Conservation (phyloP, 2,113 vertebrate species). For the Strix aluco region DNA sequence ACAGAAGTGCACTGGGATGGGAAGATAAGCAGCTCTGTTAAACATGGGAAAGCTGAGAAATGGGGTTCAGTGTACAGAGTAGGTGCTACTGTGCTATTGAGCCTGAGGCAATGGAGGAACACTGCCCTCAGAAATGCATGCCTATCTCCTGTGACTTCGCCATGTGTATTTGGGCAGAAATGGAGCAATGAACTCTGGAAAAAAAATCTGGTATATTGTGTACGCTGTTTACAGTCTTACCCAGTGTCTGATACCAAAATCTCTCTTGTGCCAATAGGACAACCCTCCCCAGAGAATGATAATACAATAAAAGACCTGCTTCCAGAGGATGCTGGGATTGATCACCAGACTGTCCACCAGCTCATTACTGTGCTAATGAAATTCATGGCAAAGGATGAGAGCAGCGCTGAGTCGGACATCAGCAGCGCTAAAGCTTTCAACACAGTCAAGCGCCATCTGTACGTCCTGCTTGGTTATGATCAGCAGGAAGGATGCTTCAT, state of each 20-base stretch:
- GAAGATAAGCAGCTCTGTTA: neutral
- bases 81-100: neutral
- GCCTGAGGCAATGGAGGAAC: neutral
- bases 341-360: slow-evolving; percentile 98
- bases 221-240: neutral
- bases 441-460: slow-evolving; percentile 95
- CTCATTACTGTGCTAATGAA: slow-evolving; percentile 98
- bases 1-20: neutral
- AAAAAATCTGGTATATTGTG: neutral
- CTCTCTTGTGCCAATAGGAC: slow-evolving; percentile 70
- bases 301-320: slow-evolving; percentile 90
- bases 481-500: slow-evolving; percentile 99
- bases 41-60: neutral
- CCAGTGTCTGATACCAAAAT: neutral
- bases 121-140: neutral
- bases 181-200: neutral
- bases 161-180: neutral
- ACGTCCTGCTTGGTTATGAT: slow-evolving; percentile 93
- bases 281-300: slow-evolving; percentile 89
- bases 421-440: slow-evolving; percentile 98
- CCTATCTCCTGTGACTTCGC: neutral
- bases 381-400: slow-evolving; percentile 98
- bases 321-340: slow-evolving; percentile 94
- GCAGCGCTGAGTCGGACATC: slow-evolving; percentile 93
- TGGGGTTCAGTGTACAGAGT: neutral